Percentiles rank a stretch among this genome's conserved stretches.
Conservation (phyloP, 2,888 invertebrate genomes). For the Melinopterus prodromus region DNA sequence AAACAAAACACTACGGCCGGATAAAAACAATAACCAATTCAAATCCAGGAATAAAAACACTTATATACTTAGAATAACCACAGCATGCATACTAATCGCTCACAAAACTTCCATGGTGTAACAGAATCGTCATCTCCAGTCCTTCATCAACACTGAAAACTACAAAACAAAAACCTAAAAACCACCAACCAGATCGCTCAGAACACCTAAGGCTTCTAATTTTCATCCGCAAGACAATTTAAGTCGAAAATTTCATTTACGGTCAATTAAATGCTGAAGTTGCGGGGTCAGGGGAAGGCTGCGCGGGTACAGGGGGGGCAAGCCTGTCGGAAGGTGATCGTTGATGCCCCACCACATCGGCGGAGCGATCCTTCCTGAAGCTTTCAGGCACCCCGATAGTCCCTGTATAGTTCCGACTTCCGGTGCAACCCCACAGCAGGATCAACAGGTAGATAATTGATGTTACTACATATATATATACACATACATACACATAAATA, state of each 20-base stretch:
- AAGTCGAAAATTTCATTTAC: constrained; percentile 14
- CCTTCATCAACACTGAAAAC: neutral
- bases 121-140: too few relatives aligned
- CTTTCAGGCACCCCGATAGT: constrained; percentile 7
- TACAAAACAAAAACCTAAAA: neutral
- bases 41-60: too few relatives aligned
- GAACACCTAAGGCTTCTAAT: neutral
- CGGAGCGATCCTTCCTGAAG: constrained; percentile 5
- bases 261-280: constrained; percentile 17
- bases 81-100: too few relatives aligned
- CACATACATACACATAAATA: neutral
- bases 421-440: constrained; percentile 34
- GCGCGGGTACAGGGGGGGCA: neutral
- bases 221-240: constrained; percentile 8
- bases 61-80: too few relatives aligned
- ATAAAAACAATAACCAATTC: too few relatives aligned
- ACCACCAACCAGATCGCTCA: neutral
- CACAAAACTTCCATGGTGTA: too few relatives aligned
- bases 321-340: neutral
- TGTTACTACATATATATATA: neutral
- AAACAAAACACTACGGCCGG: too few relatives aligned
- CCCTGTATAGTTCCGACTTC: constrained; percentile 40
- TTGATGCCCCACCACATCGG: too few relatives aligned
- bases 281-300: neutral
- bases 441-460: constrained; percentile 44